Evolutionary conservation across 2,797 vertebrate genomes (phyloP).

Genomic region (Tenualosa ilisha): DNA sequence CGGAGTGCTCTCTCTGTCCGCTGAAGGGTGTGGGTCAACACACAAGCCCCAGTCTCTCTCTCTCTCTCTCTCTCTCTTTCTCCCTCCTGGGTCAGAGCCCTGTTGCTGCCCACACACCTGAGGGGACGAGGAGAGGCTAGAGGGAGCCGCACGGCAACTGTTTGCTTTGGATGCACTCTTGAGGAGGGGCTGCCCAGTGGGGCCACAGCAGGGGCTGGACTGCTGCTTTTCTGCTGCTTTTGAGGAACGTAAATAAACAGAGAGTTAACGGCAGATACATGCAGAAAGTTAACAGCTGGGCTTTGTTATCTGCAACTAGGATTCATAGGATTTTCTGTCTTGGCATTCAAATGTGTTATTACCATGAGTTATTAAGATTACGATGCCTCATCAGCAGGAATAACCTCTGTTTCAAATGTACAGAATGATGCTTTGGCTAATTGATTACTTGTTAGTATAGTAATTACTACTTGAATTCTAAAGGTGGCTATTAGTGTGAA

Average conservation of each 20-base stretch:
- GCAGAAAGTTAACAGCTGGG: background rate
- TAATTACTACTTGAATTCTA: background rate
- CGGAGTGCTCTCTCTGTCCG: background rate
- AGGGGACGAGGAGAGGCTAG: background rate
- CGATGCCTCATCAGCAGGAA: background rate
- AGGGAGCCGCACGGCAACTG: background rate
- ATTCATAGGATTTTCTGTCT: background rate
- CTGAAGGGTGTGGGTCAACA: slow-evolving; percentile 7
- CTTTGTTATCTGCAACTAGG: background rate
- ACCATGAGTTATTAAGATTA: background rate
- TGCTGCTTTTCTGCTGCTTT: background rate
- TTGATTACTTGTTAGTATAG: background rate
- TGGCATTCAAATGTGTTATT: background rate
- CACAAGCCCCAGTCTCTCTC: slow-evolving; percentile 2
- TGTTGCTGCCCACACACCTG: background rate
- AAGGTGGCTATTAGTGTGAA: too few species aligned
- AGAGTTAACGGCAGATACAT: background rate
- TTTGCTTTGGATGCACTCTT: background rate
- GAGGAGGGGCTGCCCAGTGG: background rate
- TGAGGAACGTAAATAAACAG: slow-evolving; percentile 7
- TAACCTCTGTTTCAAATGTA: background rate
- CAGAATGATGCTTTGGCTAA: background rate
- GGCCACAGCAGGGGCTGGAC: background rate
- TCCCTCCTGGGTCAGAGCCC: background rate
- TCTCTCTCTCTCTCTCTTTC: background rate